Evolutionary conservation across 2,113 vertebrate genomes (phyloP), one percentile per base, ranked within the genome.

Genomic region (Oryzias melastigma): DNA sequence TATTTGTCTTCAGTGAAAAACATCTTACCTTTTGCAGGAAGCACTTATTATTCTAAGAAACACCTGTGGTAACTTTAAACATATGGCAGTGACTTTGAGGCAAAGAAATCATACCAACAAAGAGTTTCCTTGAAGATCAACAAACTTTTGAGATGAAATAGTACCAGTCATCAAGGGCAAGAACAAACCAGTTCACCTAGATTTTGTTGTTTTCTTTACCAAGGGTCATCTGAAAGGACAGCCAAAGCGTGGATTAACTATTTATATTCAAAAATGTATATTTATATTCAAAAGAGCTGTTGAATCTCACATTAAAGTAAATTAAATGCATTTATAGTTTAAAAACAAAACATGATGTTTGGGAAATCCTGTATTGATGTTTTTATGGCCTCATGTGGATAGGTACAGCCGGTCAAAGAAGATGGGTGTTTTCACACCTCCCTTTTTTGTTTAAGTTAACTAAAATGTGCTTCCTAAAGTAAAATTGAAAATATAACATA

Each of bases 151-250:
- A 52, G 51, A 29, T 52, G 16, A 29, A 14, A 51, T 22, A 51
- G 24, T 25, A 29, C 29, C 27, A 35, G 25, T 35, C 51, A 52
- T 52, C 51, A 52, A 52, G 51, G 51, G n/a, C 51, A 29, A 52
- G 24, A 52, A 52, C 51, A 52, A n/a, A 52, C n/a, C 10, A 16
- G 25, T 35, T 52, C 51, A 52, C 51, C 17, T 52, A 17, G 17
- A 35, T 35, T 29, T 52, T 35, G 51, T 52, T 52, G 51, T 52
- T 52, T 25, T 29, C 24, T 52, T 25, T 18, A 29, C 25, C 10
- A 17, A 10, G 16, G 51, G 51, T 52, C 51, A n/a, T 52, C 25
- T 52, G n/a, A 35, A 17, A 52, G 51, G 51, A 35, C 51, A n/a
- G 51, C 51, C 25, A 20, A 52, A 52, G 35, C 17, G 27, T n/a